phyloP scores from a whole-genome alignment of 2,797 vertebrate genomes.

The Sardinella longiceps region DNA sequence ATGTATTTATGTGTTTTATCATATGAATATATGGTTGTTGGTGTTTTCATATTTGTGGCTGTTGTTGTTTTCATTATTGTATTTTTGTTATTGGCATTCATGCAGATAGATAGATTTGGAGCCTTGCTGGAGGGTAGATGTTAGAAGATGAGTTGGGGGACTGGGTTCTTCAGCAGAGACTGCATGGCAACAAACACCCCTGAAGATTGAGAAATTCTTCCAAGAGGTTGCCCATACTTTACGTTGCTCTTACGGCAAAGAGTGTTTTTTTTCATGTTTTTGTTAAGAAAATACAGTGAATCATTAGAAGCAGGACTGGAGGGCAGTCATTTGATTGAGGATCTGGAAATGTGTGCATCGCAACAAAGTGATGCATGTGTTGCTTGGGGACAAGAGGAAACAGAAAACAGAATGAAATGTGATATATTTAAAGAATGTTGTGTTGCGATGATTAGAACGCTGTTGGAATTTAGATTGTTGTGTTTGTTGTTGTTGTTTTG shows the following conservation, averaged over 20 bases:
- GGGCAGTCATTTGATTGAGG: constrained; percentile 16
- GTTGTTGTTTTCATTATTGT: background rate
- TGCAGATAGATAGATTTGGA: constrained; percentile 19
- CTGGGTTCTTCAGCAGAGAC: background rate
- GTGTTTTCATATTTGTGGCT: constrained; percentile 9
- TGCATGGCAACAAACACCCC: background rate
- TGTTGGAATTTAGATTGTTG: background rate
- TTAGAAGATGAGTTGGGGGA: background rate
- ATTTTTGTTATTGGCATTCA: background rate
- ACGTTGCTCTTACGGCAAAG: background rate
- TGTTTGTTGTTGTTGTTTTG: background rate
- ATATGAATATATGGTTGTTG: background rate
- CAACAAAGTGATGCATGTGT: constrained; percentile 17
- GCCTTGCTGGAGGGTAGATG: background rate
- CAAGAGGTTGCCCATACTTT: background rate
- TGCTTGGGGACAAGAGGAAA: background rate
- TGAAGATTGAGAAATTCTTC: background rate
- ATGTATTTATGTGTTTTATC: background rate
- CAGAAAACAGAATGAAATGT: background rate
- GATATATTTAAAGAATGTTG: background rate
- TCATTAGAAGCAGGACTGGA: background rate
- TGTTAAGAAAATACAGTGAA: background rate
- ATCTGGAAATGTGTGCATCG: constrained; percentile 5
- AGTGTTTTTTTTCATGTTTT: background rate
- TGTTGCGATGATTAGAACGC: background rate